Evolutionary conservation across 2,797 vertebrate species (phyloP).

Genomic region (Octomys mimax): DNA sequence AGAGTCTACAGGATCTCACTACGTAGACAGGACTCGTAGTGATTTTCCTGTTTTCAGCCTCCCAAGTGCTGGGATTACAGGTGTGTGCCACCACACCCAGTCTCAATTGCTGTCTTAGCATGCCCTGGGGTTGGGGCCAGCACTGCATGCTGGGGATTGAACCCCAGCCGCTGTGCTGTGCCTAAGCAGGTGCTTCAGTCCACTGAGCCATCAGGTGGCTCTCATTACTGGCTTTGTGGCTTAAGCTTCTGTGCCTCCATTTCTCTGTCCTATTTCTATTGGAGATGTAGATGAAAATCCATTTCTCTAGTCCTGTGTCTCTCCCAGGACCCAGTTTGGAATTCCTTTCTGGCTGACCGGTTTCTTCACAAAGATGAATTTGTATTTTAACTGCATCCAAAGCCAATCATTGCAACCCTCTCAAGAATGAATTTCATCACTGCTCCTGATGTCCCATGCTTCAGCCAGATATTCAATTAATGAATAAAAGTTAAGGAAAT

Average conservation of each 20-base stretch:
- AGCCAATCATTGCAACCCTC: not conserved
- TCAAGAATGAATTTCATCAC: not conserved
- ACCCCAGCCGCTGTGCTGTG: no score
- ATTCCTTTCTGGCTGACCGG: not conserved
- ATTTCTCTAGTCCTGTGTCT: not conserved
- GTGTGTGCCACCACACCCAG: no score
- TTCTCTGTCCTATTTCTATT: not conserved
- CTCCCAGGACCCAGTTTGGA: not conserved
- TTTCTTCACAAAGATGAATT: constrained; percentile 29
- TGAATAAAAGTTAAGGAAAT: constrained; percentile 36
- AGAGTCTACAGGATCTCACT: no score
- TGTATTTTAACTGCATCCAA: constrained; percentile 30
- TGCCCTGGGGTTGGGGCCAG: no score
- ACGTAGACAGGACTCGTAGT: no score
- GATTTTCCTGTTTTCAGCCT: no score
- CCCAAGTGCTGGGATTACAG: no score
- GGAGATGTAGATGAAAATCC: not conserved
- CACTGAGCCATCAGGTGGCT: no score
- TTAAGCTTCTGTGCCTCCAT: not conserved
- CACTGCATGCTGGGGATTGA: no score
- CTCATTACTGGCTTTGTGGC: not conserved
- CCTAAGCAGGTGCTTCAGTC: no score
- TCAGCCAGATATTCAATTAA: constrained; percentile 47
- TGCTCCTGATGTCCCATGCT: not conserved
- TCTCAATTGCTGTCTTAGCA: no score